Conservation (phyloP, 1,140 invertebrate species). For the Drosophila subpulchrella region DNA sequence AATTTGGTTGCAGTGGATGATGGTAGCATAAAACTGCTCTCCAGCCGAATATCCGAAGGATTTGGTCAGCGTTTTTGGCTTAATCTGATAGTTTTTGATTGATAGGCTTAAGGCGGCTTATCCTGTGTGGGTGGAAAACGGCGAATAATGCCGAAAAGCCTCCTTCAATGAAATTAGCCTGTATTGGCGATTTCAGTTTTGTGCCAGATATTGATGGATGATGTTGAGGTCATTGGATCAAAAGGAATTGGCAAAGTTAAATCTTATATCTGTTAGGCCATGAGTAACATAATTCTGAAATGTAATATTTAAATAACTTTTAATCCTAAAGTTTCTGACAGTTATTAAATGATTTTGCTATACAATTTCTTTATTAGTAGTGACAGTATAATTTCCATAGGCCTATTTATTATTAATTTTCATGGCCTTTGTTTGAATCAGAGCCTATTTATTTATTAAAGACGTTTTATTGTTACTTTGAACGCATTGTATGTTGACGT, state of each 20-base stretch:
- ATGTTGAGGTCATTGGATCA: conserved; percentile 10
- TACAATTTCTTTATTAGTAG: no score
- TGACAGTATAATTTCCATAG: neutral
- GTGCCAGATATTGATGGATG: conserved; percentile 59
- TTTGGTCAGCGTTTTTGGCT: conserved; percentile 57
- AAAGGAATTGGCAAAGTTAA: neutral
- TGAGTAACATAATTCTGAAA: neutral
- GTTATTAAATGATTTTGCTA: no score
- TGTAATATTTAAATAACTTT: neutral
- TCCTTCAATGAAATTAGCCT: conserved; percentile 38
- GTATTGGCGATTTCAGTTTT: conserved; percentile 41
- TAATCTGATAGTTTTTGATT: conserved; percentile 66
- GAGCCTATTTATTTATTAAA: neutral
- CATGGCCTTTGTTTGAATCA: neutral
- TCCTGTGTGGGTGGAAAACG: conserved; percentile 8
- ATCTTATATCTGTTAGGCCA: neutral
- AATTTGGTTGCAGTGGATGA: conserved; percentile 63
- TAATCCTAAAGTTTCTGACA: neutral
- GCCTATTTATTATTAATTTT: neutral
- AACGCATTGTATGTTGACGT: no score
- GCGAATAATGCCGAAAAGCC: conserved; percentile 16
- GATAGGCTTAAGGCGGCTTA: conserved; percentile 60
- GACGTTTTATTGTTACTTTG: no score
- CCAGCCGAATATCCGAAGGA: conserved; percentile 58
- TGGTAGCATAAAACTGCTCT: conserved; percentile 50